phyloP scores from a whole-genome alignment of 2,113 vertebrate genomes.

The Triplophysa tibetana region DNA sequence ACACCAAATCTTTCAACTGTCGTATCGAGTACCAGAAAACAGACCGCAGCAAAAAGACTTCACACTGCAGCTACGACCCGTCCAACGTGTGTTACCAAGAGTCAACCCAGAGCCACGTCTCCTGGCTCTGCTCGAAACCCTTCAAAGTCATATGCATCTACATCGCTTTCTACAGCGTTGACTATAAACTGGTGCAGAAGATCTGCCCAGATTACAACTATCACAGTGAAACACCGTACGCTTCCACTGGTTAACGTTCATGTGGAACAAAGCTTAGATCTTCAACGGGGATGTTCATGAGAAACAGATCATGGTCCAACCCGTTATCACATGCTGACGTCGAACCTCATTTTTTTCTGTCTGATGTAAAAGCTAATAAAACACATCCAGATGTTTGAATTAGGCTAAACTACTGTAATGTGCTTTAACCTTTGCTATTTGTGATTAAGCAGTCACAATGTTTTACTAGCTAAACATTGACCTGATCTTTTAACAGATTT shows the following conservation, averaged over 20 bases:
- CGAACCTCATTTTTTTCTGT: slow-evolving; percentile 55
- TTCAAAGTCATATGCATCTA: slow-evolving; percentile 99
- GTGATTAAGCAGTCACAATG: slow-evolving; percentile 10
- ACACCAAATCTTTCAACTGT: slow-evolving; percentile 97
- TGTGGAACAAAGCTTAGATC: neutral
- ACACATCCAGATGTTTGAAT: slow-evolving; percentile 71
- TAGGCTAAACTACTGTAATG: slow-evolving; percentile 64
- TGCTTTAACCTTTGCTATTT: slow-evolving; percentile 50
- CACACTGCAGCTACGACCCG: slow-evolving; percentile 88
- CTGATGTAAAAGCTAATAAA: slow-evolving; percentile 66
- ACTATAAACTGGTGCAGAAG: slow-evolving; percentile 99
- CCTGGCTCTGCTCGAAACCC: slow-evolving; percentile 98
- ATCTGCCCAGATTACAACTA: slow-evolving; percentile 99
- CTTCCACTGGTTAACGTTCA: slow-evolving; percentile 88
- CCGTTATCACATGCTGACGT: slow-evolving; percentile 40
- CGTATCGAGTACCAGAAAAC: slow-evolving; percentile 99
- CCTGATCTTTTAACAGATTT: neutral
- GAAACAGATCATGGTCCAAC: slow-evolving; percentile 42
- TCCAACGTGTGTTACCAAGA: slow-evolving; percentile 98
- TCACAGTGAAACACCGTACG: slow-evolving; percentile 95
- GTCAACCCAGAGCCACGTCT: slow-evolving; percentile 98
- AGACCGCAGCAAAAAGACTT: slow-evolving; percentile 97
- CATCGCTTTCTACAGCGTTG: slow-evolving; percentile 98
- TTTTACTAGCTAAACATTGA: neutral
- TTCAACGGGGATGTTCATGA: neutral